Percentiles rank a stretch among this genome's conserved stretches.
Conservation (phyloP, 2,113 vertebrate genomes). For the Miniopterus natalensis region DNA sequence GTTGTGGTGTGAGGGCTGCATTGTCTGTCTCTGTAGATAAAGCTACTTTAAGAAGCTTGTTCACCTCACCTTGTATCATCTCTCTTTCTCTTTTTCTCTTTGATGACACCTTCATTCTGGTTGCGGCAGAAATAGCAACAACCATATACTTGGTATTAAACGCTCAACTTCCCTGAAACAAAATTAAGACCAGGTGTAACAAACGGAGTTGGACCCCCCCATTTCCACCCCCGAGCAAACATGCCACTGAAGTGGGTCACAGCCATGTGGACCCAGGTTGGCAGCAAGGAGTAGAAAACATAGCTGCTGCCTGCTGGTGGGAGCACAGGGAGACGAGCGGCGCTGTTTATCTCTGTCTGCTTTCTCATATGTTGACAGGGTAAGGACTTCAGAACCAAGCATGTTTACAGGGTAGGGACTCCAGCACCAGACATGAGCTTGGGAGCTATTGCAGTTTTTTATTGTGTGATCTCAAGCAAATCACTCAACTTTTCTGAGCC, state of each 20-base stretch:
- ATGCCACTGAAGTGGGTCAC: neutral
- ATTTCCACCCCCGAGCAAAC: neutral
- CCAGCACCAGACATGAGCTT: neutral
- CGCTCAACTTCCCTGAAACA: neutral
- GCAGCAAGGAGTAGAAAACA: neutral
- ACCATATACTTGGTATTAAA: conserved; percentile 45
- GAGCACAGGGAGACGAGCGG: neutral
- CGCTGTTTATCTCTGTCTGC: conserved; percentile 59
- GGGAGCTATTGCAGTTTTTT: neutral
- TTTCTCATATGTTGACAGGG: conserved; percentile 63
- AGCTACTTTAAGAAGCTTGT: neutral
- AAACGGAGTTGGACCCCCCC: neutral
- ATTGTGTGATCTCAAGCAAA: conserved; percentile 39
- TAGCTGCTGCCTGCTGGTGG: neutral
- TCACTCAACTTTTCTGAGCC: conserved; percentile 54
- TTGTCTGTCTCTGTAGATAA: conserved; percentile 53
- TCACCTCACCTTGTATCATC: neutral
- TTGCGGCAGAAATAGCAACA: neutral
- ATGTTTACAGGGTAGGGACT: conserved; percentile 56
- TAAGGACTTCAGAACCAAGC: neutral
- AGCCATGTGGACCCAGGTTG: neutral
- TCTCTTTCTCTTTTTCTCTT: neutral
- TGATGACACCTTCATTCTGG: conserved; percentile 1
- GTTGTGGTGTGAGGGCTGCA: neutral
- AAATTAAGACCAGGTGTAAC: conserved; percentile 30